Evolutionary conservation across 2,888 invertebrate genomes (phyloP), one percentile per base, ranked within the genome.

Genomic region (Boloria selene): DNA sequence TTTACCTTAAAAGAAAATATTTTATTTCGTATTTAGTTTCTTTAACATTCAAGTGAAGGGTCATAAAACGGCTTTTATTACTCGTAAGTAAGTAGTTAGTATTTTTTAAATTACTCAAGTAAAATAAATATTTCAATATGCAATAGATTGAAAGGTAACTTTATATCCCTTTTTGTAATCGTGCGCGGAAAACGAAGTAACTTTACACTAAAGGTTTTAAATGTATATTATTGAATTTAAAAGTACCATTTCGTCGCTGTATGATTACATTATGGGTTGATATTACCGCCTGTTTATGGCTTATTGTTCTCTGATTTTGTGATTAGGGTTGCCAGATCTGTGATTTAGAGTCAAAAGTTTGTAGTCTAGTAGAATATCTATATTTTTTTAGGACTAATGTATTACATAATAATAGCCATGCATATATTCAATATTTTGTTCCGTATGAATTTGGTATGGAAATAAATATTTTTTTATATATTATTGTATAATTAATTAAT

Each of bases 261-360:
- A 76, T 79, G 77, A 83, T 80, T 80, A 80, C 80, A 85, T 86
- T 84, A 86, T 85, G 81, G 80, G 85, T 88, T 86, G 85, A 88
- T 90, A 85, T 83, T 81, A 79, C 76, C 76, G 79, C 79, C 80
- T 86, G 82, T 90, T 90, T 90, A 91, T 90, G 78, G 84, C 84
- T 80, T 82, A 91, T 91, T 90, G 90, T 91, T 90, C 85, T 81
- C 80, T 74, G 75, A 82, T 85, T 81, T 84, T 85, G 84, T 82
- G 82, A 81, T 85, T 83, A 64, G 58, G 64, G 64, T 31, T 59
- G 64, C 13, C 64, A 38, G 26, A 4, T 18, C 0, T 18, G 3
- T 0, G 10, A 2, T 38, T 38, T 38, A 10, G 31, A 7, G 10
- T 10, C 10, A 2, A 38, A 38, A 38, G 2, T 10, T 2, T 38